phyloP scores from a whole-genome alignment of 2,113 vertebrate species.

The Crypturellus undulatus region DNA sequence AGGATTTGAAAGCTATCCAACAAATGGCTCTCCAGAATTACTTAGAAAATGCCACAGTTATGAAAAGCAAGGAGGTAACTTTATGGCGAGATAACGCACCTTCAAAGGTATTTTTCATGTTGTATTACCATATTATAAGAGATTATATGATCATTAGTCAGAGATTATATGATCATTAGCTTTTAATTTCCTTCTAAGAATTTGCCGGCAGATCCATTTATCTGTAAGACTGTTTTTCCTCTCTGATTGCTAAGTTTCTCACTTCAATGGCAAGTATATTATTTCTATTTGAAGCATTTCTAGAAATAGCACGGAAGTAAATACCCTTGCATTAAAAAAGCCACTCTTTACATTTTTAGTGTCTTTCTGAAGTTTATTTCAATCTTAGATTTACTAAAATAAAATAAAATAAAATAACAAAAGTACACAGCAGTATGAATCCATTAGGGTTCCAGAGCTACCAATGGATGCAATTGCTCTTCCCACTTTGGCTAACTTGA shows the following conservation, averaged over 20 bases:
- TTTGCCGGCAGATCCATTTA: neutral
- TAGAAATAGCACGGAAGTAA: neutral
- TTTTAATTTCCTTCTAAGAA: slow-evolving; percentile 7
- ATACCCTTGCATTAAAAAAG: neutral
- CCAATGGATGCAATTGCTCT: neutral
- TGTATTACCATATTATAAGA: neutral
- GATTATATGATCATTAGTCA: neutral
- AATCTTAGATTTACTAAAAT: neutral
- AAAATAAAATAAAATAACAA: no score
- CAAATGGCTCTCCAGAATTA: neutral
- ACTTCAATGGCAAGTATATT: neutral
- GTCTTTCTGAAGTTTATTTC: neutral
- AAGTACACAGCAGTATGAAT: neutral
- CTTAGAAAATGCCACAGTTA: neutral
- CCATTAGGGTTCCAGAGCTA: neutral
- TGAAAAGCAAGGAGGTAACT: neutral
- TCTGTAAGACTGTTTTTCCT: neutral
- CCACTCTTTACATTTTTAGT: neutral
- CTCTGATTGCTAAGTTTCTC: neutral
- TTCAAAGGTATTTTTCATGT: neutral
- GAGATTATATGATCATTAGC: neutral
- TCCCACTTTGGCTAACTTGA: neutral
- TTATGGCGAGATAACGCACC: neutral
- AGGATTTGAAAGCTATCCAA: neutral
- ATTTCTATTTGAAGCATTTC: neutral